Evolutionary conservation across 2,888 invertebrate species (phyloP), one percentile per base, ranked within the genome.

Genomic region (Cheiracanthium punctorium): DNA sequence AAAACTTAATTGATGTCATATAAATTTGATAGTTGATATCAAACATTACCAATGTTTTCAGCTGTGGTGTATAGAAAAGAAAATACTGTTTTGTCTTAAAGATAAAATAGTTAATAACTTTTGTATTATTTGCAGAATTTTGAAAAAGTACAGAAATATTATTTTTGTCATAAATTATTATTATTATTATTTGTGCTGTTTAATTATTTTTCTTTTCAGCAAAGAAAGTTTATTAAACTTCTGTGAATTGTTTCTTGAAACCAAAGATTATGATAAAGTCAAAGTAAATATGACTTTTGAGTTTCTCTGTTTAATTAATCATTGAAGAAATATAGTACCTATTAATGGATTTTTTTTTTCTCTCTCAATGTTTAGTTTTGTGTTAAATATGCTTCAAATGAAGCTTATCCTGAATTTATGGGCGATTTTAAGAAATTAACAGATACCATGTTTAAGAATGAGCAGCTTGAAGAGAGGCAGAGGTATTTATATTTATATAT

Each of bases 151-250:
- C 30, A 32, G 14, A 14, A 12, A n/a, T 0, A 10, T 69, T 30
- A 32, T 14, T 32, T 14, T 0, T 69, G 0, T 32, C 28, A 30
- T 29, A 30, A 65, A 65, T 65, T 24, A 24, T 32, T 30, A 14
- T 69, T 24, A 20, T n/a, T 58, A 10, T 58, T 58, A 20, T 1
- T 20, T 58, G 1, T n/a, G 0, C 17, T 58, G 10, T 1, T 67
- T 29, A 29, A 12, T 52, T 14, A 0, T 73, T 52, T 73, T 17
- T 30, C 28, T 77, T 48, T 67, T 12, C n/a, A 84, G 84, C 2
- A 73, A 43, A 48, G 69, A 79, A n/a, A 12, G n/a, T 43, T 74
- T 85, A 28, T n/a, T 85, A 14, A 79, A 74, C 12, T 79, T 85
- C 33, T 85, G 79, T 58, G 67, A 77, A 32, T 24, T 85, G 8